Evolutionary conservation across 30 jellyfish, hydroid and myxozoan species (phyloP).

Genomic region (Cassiopea xamachana): DNA sequence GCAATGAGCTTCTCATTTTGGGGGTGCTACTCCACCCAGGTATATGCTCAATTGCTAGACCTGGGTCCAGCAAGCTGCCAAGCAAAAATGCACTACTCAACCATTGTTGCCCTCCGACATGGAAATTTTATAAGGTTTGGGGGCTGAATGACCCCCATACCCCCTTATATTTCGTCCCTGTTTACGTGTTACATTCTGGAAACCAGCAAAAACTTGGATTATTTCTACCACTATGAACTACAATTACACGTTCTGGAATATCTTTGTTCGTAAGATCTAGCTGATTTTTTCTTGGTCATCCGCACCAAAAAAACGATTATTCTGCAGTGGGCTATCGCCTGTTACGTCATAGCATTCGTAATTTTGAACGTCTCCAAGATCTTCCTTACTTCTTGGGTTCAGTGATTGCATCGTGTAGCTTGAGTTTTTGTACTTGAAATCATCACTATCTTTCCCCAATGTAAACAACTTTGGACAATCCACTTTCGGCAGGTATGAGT

Average conservation of each 20-base stretch:
- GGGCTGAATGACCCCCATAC: too few relatives aligned
- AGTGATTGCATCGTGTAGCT: conserved; percentile 42
- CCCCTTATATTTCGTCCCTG: too few relatives aligned
- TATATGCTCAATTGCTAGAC: too few relatives aligned
- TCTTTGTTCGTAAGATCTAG: neutral
- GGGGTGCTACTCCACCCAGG: too few relatives aligned
- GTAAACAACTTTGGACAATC: conserved; percentile 23
- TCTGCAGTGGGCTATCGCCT: conserved; percentile 36
- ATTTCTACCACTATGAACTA: neutral
- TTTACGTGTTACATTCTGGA: too few relatives aligned
- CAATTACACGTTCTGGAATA: neutral
- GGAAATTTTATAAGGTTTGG: too few relatives aligned
- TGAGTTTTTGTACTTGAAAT: conserved; percentile 31
- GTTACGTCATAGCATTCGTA: conserved; percentile 41
- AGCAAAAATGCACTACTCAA: too few relatives aligned
- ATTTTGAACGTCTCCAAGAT: conserved; percentile 23
- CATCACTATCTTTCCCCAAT: conserved; percentile 2
- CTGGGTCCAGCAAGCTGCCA: too few relatives aligned
- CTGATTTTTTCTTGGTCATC: neutral
- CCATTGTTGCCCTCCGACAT: too few relatives aligned
- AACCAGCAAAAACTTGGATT: too few relatives aligned
- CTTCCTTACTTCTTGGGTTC: conserved; percentile 20
- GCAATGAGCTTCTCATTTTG: too few relatives aligned
- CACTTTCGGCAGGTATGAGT: conserved; percentile 56
- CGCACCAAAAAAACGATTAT: neutral